phyloP scores from a whole-genome alignment of 2,888 invertebrate species.

The Dermolepida albohirtum region DNA sequence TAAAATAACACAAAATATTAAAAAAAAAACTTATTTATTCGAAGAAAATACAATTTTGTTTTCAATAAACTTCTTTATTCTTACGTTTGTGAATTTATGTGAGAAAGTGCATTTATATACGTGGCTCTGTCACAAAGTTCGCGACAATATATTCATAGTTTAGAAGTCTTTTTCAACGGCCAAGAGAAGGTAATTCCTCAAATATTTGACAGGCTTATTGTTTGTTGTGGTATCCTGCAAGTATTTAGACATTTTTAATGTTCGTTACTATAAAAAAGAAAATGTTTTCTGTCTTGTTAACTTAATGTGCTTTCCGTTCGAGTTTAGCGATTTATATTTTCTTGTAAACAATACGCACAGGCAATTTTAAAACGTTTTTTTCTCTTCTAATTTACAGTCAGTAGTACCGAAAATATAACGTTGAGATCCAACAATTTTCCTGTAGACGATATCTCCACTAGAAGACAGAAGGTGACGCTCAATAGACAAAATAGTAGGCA shows the following conservation, averaged over 20 bases:
- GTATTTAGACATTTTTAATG: background rate
- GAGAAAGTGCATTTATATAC: no score
- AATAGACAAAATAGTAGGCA: conserved; percentile 80
- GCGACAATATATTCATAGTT: no score
- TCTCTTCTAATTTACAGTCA: conserved; percentile 53
- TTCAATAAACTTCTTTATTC: background rate
- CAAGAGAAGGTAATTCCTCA: no score
- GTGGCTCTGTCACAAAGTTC: no score
- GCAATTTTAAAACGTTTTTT: conserved; percentile 45
- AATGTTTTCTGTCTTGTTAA: background rate
- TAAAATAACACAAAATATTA: no score
- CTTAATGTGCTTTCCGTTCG: background rate
- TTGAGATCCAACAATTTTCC: conserved; percentile 69
- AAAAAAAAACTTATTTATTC: no score
- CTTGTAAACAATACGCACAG: no score
- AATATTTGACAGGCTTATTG: no score
- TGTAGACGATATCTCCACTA: conserved; percentile 71
- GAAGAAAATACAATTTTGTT: no score
- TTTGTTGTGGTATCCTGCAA: background rate
- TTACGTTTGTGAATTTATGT: no score
- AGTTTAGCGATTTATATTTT: no score
- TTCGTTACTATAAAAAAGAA: background rate
- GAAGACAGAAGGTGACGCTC: conserved; percentile 69
- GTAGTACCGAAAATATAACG: conserved; percentile 54
- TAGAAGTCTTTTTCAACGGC: no score